Evolutionary conservation across 2,113 vertebrate species (phyloP).

Genomic region (Coryphaenoides rupestris): DNA sequence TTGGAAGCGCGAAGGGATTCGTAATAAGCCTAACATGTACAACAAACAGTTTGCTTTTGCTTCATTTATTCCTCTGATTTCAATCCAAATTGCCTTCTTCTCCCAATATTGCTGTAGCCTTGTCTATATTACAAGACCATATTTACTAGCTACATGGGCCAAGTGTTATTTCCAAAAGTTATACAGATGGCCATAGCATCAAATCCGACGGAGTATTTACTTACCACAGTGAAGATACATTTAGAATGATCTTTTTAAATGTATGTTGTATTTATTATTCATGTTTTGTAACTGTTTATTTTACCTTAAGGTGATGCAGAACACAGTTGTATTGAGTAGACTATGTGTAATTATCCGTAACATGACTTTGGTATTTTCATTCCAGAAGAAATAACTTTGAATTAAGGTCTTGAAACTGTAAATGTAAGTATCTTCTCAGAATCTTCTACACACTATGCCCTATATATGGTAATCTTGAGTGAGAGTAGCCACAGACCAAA

Average conservation of each 20-base stretch:
- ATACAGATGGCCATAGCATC: too few relatives aligned
- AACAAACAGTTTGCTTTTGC: slow-evolving; percentile 14
- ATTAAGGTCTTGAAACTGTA: background rate
- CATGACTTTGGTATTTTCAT: background rate
- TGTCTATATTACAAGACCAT: background rate
- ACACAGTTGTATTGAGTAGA: background rate
- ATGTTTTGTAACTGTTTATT: background rate
- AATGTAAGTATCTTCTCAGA: too few relatives aligned
- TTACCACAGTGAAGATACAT: too few relatives aligned
- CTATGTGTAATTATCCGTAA: background rate
- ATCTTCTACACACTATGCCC: too few relatives aligned
- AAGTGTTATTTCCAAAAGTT: too few relatives aligned
- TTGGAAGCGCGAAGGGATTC: background rate
- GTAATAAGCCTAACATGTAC: background rate
- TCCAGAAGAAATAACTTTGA: background rate
- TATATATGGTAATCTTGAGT: too few relatives aligned
- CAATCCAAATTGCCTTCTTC: background rate
- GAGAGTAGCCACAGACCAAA: too few relatives aligned
- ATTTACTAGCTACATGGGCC: too few relatives aligned
- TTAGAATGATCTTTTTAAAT: too few relatives aligned
- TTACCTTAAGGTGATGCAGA: background rate
- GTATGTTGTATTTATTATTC: too few relatives aligned
- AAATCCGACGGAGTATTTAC: too few relatives aligned
- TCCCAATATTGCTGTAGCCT: background rate
- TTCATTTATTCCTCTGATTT: background rate